A percentile compares a stretch with the other conserved stretches of the same genome.
Conservation (phyloP, 2,113 vertebrate species). For the Erpornis zantholeuca region DNA sequence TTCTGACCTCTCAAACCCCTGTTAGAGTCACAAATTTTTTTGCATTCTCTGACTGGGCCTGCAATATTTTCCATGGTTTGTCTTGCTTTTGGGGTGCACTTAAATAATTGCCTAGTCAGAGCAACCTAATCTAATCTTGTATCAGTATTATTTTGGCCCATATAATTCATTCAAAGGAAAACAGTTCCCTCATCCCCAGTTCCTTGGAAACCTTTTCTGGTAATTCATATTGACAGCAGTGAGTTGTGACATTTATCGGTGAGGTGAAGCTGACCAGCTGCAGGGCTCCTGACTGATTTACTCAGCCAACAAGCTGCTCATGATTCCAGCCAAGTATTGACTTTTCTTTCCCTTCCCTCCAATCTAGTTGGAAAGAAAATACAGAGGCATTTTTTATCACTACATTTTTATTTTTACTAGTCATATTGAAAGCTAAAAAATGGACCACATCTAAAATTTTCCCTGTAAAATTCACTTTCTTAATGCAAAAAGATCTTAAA, state of each 20-base stretch:
- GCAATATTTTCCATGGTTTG: not conserved
- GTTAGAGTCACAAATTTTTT: not conserved
- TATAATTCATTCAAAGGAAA: slow-evolving; percentile 27
- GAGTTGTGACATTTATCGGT: slow-evolving; percentile 39
- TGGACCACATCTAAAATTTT: not conserved
- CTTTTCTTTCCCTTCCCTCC: not conserved
- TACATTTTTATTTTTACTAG: not conserved
- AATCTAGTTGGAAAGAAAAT: not conserved
- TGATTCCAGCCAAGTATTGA: slow-evolving; percentile 11
- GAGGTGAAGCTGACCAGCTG: slow-evolving; percentile 53
- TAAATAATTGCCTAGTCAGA: slow-evolving; percentile 1
- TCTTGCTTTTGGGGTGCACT: not conserved
- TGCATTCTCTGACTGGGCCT: not conserved
- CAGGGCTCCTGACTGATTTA: slow-evolving; percentile 57
- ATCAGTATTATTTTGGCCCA: not conserved
- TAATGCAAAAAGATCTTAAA: not conserved
- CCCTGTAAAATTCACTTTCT: not conserved
- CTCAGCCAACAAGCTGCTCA: slow-evolving; percentile 20
- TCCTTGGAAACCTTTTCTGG: slow-evolving; percentile 26
- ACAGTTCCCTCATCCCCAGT: not conserved
- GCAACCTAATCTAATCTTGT: not conserved
- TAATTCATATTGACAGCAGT: slow-evolving; percentile 63
- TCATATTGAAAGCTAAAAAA: not conserved
- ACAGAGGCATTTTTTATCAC: not conserved
- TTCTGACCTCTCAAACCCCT: not conserved